Conservation (phyloP, 2,888 invertebrate species). For the Drosophila robusta region DNA sequence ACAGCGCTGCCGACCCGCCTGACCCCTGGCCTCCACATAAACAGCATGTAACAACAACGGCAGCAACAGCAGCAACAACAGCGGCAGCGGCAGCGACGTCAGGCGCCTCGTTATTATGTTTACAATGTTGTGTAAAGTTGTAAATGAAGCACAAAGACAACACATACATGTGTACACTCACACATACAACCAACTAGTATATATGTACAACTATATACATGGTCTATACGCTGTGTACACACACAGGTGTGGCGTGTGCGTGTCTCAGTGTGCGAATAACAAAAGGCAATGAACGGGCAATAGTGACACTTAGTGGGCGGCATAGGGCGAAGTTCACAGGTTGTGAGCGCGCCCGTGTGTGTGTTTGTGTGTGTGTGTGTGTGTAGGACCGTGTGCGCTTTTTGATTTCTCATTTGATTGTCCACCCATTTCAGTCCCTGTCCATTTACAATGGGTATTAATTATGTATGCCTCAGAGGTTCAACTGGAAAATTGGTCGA, state of each 20-base stretch:
- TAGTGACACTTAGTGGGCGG: conserved; percentile 30
- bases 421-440: conserved; percentile 41
- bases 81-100: conserved; percentile 20
- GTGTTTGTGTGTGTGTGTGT: conserved; percentile 1
- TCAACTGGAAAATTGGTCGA: conserved; percentile 39
- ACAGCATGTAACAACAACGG: conserved; percentile 29
- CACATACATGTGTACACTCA: conserved; percentile 36
- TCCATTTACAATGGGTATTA: conserved; percentile 55
- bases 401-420: conserved; percentile 58
- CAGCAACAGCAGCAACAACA: conserved; percentile 20
- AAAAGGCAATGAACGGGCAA: conserved; percentile 58
- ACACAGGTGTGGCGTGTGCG: conserved; percentile 41
- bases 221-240: conserved; percentile 24
- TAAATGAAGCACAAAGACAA: conserved; percentile 68
- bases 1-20: conserved; percentile 2
- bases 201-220: background rate
- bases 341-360: conserved; percentile 7
- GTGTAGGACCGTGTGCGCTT: conserved; percentile 30
- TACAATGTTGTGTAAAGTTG: conserved; percentile 69
- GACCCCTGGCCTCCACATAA: conserved; percentile 2
- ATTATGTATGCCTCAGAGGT: conserved; percentile 66
- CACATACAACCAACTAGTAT: background rate
- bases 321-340: conserved; percentile 44
- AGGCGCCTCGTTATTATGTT: conserved; percentile 65
- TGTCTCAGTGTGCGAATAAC: conserved; percentile 42